Evolutionary conservation across 2,797 vertebrate species (phyloP), one percentile per base, ranked within the genome.

Genomic region (Streptopelia turtur): DNA sequence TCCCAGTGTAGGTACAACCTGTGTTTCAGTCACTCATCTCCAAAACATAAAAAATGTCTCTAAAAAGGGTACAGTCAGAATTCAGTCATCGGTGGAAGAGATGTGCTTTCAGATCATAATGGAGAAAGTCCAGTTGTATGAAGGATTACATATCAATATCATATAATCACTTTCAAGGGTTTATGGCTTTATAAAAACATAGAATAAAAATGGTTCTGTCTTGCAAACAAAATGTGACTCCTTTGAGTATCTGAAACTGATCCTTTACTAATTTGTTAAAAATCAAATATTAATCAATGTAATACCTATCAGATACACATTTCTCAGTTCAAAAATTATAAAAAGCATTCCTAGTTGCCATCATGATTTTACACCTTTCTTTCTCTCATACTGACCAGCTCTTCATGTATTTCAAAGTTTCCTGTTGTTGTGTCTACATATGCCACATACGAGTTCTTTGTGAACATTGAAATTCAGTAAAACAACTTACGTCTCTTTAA

Each of bases 321-420:
- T 83, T 87, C 31, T 72, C 41, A 21, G 13, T 60, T 92, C 13
- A 85, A 74, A 75, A 89, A 21, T 21, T 70, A 10, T 79, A n/a
- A 71, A 78, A 33, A 78, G 3, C 13, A 52, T 65, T 96, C 41
- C 33, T 87, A 77, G 68, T 57, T 74, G 56, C 9, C 21, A 27
- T 45, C 68, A 68, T 55, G 87, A 96, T 92, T 84, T 81, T 93
- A 76, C n/a, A 93, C 69, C 30, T 86, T 94, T 97, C 93, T 52
- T 85, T 89, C 86, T 92, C 57, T 94, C 79, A 66, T 93, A 64
- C 21, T 86, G 86, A 92, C 52, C 25, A 89, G 60, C 53, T 91
- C 28, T 77, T 94, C 83, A 77, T 69, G 76, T 93, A 93, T 93
- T 94, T 92, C 91, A 55, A 95, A 71, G 27, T 90, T 95, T 76